phyloP scores from a whole-genome alignment of 2,888 invertebrate species.

The Poecilobothrus nobilitatus region DNA sequence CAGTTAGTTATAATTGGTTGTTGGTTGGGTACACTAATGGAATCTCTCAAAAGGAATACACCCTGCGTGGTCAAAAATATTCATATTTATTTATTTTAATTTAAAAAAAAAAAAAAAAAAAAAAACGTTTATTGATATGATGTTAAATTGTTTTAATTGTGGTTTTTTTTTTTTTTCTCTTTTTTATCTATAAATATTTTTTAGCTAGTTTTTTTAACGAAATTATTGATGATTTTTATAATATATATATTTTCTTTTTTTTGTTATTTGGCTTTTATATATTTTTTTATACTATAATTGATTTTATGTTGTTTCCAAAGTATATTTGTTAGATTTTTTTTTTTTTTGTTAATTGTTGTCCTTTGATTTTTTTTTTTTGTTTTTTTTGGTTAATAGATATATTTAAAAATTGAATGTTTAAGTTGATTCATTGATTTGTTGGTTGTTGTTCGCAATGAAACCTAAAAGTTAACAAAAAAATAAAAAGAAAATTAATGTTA shows the following conservation, averaged over 20 bases:
- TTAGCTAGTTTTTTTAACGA: not conserved
- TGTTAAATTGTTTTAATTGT: slow-evolving; percentile 12
- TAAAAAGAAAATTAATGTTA: too few species aligned
- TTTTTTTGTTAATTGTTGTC: too few species aligned
- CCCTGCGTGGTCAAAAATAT: slow-evolving; percentile 40
- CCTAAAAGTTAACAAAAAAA: too few species aligned
- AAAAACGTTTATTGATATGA: slow-evolving; percentile 9
- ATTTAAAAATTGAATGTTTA: too few species aligned
- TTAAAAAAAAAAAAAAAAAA: too few species aligned
- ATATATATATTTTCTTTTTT: not conserved
- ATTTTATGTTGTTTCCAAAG: not conserved
- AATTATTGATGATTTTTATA: slow-evolving; percentile 1
- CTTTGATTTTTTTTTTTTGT: not conserved
- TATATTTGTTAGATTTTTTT: not conserved
- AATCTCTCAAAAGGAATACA: slow-evolving; percentile 29
- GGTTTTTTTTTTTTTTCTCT: slow-evolving; percentile 7
- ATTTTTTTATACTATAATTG: not conserved
- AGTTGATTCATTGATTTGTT: too few species aligned
- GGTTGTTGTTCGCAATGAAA: too few species aligned
- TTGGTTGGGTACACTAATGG: slow-evolving; percentile 39
- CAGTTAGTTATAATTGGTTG: not conserved
- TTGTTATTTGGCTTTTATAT: not conserved
- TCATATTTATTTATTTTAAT: not conserved
- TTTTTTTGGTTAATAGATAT: not conserved
- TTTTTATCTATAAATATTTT: not conserved